Conservation (phyloP, 2,113 vertebrate species). For the Alexandromys fortis region DNA sequence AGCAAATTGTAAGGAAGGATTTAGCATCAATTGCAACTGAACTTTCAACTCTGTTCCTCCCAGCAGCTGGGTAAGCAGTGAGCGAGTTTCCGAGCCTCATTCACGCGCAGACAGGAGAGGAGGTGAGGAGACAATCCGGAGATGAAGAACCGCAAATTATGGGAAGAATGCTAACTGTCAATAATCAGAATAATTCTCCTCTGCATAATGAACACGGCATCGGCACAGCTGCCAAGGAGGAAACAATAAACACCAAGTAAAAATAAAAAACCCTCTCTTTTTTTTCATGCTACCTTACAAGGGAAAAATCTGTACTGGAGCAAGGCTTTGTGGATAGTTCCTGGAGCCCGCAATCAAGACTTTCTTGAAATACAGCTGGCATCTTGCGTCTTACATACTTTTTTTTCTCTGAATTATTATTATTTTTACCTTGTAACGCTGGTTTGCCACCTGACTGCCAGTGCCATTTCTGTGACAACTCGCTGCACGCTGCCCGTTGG, state of each 20-base stretch:
- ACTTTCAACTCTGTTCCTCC: constrained; percentile 62
- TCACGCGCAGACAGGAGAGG: constrained; percentile 74
- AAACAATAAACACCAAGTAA: constrained; percentile 76
- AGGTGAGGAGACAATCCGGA: constrained; percentile 77
- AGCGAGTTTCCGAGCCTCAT: constrained; percentile 72
- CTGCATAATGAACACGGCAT: constrained; percentile 76
- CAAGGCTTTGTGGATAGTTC: constrained; percentile 65
- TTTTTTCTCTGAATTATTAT: constrained; percentile 41
- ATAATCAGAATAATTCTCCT: constrained; percentile 85
- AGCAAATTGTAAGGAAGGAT: constrained; percentile 20
- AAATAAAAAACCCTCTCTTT: constrained; percentile 62
- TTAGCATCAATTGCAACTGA: constrained; percentile 67
- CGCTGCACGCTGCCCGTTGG: fast-evolving
- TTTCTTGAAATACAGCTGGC: constrained; percentile 79
- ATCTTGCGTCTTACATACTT: constrained; percentile 20
- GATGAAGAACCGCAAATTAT: constrained; percentile 81
- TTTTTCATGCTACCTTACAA: constrained; percentile 76
- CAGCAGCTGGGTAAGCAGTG: constrained; percentile 78
- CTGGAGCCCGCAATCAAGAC: constrained; percentile 73
- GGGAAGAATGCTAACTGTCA: constrained; percentile 79
- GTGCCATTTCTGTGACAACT: not conserved
- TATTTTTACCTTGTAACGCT: constrained; percentile 55
- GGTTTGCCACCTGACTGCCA: not conserved
- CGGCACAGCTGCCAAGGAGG: constrained; percentile 74
- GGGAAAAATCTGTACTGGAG: constrained; percentile 66